Conservation (phyloP, 2,797 vertebrate genomes). For the Chaunax sp. region DNA sequence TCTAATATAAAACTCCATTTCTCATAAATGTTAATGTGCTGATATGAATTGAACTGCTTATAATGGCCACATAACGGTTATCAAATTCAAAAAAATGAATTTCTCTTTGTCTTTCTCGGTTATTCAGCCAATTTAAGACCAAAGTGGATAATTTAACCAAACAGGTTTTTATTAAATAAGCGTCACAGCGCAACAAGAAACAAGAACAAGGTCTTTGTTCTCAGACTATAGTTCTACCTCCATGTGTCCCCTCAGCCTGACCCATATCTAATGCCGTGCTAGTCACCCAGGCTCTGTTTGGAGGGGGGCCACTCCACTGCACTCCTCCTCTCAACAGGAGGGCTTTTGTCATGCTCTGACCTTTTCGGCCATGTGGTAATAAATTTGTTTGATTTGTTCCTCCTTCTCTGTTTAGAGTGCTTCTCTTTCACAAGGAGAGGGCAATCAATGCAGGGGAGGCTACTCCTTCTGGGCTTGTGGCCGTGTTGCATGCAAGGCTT, state of each 20-base stretch:
- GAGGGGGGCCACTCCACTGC: slow-evolving; percentile 61
- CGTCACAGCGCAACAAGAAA: slow-evolving; percentile 42
- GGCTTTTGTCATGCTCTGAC: slow-evolving; percentile 79
- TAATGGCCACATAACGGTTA: slow-evolving; percentile 2
- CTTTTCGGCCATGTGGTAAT: slow-evolving; percentile 73
- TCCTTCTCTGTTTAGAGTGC: slow-evolving; percentile 69
- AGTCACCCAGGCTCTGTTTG: slow-evolving; percentile 53
- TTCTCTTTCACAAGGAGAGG: slow-evolving; percentile 54
- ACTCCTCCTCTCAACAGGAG: slow-evolving; percentile 81
- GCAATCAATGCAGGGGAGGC: slow-evolving; percentile 38
- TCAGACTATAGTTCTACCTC: slow-evolving; percentile 38
- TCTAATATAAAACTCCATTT: background rate
- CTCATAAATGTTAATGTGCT: background rate
- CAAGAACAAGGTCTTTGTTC: slow-evolving; percentile 64
- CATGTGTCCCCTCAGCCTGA: slow-evolving; percentile 60
- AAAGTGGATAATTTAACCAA: slow-evolving; percentile 48
- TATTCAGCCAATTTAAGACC: slow-evolving; percentile 12
- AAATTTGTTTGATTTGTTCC: slow-evolving; percentile 82
- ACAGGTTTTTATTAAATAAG: slow-evolving; percentile 52
- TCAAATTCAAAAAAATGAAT: slow-evolving; percentile 26
- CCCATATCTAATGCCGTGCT: slow-evolving; percentile 76
- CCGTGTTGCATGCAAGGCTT: slow-evolving; percentile 56
- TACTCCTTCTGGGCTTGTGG: slow-evolving; percentile 27
- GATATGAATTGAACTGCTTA: background rate
- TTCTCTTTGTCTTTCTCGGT: background rate